Base-by-base conservation (phyloP, 2,888 invertebrate species). In the Muscina levida region DNA sequence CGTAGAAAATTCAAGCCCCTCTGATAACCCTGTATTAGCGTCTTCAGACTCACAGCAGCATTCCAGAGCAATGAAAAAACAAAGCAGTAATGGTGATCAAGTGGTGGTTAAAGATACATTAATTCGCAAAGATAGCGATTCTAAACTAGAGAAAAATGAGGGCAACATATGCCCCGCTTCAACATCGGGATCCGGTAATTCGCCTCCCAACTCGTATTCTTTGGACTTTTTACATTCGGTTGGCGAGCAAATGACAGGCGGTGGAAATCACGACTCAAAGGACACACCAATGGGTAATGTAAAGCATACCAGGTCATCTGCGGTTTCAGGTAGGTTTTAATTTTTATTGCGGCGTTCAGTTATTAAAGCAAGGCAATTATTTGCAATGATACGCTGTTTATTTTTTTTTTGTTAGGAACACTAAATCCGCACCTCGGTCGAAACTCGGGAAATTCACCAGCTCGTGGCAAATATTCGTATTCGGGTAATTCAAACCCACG, bases 161-260 rank as follows among this genome's bases (percentile, higher is more conserved):
- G n/a, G n/a, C n/a, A n/a, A n/a, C n/a, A n/a, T n/a, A n/a, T n/a
- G n/a, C n/a, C n/a, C n/a, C n/a, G n/a, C n/a, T n/a, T n/a, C n/a
- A n/a, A n/a, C n/a, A n/a, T 51, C 26, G 22, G 15, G 56, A 11
- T n/a, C 42, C 15, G 66, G 42, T n/a, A 53, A 70, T 11, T 31
- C 75, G 8, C 74, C 82, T 26, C 57, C 82, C 3, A 84, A 83
- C 75, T 85, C 87, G 3, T 88, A 88, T 82, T 83, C 85, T 10
- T 82, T 88, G 56, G 87, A 87, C 75, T 88, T 87, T 79, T 82
- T 88, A 70, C 87, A 88, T 82, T 86, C 87, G 17, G 86, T 88
- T n/a, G 86, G 87, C 17, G 84, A 84, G 11, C 85, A 87, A 83
- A 86, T 87, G 86, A 84, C 85, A 2, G 85, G 84, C 3, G 85